Evolutionary conservation across 2,888 invertebrate genomes (phyloP), one percentile per base, ranked within the genome.

Genomic region (Pandemis cinnamomeana): DNA sequence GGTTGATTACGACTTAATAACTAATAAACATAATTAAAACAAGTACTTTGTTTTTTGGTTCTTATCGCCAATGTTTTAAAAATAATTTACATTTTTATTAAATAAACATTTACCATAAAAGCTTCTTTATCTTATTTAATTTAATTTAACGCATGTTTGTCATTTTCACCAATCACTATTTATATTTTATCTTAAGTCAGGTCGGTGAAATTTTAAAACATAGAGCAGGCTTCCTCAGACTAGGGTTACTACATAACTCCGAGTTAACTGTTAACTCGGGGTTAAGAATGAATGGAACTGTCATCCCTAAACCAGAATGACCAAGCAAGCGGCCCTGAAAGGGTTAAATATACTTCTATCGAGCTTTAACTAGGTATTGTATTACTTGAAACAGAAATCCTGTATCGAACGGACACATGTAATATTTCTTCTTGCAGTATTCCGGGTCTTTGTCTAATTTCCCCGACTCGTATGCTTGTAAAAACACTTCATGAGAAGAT

Each of bases 361-460:
- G 27, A 58, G 60, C 60, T 66, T 73, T 70, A 44, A 91, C 71
- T 76, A 91, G 80, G 78, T 88, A 88, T 77, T 86, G 80, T 46
- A 91, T 81, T 2, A 91, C 71, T 53, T 89, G 82, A 51, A 88
- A 87, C 11, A 91, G 76, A 15, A 88, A 67, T 5, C 80, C 79
- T 5, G 84, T 82, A 58, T 84, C 82, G 67, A 91, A 90, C 0
- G 88, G 87, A 71, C 91, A 91, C 77, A 84, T 78, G 0, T 81
- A 79, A 76, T 86, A 91, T 71, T 83, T 82, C 8, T 75, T 76
- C 71, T 78, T 84, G 78, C 91, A 91, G 15, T 80, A 72, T 6
- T 82, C 79, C 13, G 78, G 67, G 46, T 76, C 78, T 15, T 68
- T 78, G 11, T 73, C 77, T 27, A 75, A 69, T 62, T 77, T 80